phyloP scores from a whole-genome alignment of 2,797 vertebrate species.

The Girardinus metallicus region DNA sequence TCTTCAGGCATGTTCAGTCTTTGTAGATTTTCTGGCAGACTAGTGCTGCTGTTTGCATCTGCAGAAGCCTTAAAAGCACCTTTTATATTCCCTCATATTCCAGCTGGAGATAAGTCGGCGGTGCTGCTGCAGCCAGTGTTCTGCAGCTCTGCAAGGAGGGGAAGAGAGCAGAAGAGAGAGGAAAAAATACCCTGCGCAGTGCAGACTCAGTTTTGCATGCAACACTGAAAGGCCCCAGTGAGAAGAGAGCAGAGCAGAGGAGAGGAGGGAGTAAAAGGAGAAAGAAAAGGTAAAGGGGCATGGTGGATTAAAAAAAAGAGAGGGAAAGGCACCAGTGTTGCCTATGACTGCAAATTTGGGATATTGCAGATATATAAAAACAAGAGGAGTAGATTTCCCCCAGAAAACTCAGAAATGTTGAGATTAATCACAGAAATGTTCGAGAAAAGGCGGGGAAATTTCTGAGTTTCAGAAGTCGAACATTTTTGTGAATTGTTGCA shows the following conservation, averaged over 20 bases:
- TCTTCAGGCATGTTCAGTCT: constrained; percentile 73
- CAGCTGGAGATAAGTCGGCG: constrained; percentile 60
- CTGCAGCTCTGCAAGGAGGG: constrained; percentile 74
- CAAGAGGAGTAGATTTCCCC: not conserved
- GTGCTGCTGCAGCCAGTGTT: constrained; percentile 73
- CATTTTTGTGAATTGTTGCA: too few relatives aligned
- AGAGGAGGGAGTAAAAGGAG: constrained; percentile 15
- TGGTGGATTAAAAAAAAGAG: constrained; percentile 52
- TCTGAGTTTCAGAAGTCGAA: too few relatives aligned
- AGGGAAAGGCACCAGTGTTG: constrained; percentile 8
- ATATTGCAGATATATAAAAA: too few relatives aligned
- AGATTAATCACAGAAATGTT: too few relatives aligned
- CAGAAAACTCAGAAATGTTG: too few relatives aligned
- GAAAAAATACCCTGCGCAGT: constrained; percentile 70
- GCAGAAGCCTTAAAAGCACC: constrained; percentile 59
- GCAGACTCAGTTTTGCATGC: constrained; percentile 78
- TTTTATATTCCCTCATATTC: constrained; percentile 65
- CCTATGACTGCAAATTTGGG: too few relatives aligned
- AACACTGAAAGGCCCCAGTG: constrained; percentile 66
- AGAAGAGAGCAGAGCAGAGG: constrained; percentile 27
- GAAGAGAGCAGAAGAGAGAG: constrained; percentile 52
- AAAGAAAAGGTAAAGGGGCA: constrained; percentile 44
- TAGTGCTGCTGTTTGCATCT: constrained; percentile 69
- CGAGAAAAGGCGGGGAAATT: too few relatives aligned
- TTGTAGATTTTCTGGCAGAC: constrained; percentile 59